Percentiles rank a stretch among this genome's conserved stretches.
phyloP scores from a whole-genome alignment of 2,113 vertebrate species.

The Ariopsis seemanni region DNA sequence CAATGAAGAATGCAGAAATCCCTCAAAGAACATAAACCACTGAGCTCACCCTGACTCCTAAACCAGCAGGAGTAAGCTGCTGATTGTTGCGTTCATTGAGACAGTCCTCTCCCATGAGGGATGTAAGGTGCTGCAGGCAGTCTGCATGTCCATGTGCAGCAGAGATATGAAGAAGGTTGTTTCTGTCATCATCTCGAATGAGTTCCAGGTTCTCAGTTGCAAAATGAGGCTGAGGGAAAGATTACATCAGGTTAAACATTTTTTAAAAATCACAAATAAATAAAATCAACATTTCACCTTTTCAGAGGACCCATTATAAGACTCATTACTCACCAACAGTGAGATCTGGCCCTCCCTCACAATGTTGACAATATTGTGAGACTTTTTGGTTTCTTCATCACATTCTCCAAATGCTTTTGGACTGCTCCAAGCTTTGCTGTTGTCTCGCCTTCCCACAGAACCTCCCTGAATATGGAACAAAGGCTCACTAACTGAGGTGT shows the following conservation, averaged over 20 bases:
- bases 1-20: neutral
- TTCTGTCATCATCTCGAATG: constrained; percentile 87
- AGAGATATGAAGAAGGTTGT: constrained; percentile 92
- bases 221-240: constrained; percentile 82
- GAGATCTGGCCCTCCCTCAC: constrained; percentile 95
- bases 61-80: constrained; percentile 90
- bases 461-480: constrained; percentile 73
- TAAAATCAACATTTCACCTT: neutral
- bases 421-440: constrained; percentile 69
- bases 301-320: constrained; percentile 45
- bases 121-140: constrained; percentile 96
- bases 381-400: constrained; percentile 85
- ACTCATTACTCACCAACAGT: constrained; percentile 81
- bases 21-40: neutral
- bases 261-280: neutral
- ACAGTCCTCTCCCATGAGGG: constrained; percentile 95
- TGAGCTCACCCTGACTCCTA: constrained; percentile 88
- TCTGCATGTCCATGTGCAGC: constrained; percentile 89
- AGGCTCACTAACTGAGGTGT: constrained; percentile 70
- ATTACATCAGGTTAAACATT: neutral
- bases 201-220: constrained; percentile 95
- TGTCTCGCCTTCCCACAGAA: constrained; percentile 70
- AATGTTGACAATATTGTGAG: constrained; percentile 93
- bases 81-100: constrained; percentile 89
- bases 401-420: constrained; percentile 72